A percentile compares a stretch with the other conserved stretches of the same genome.
Conservation (phyloP, 2,888 invertebrate genomes). For the Tetheella fluctuosa region DNA sequence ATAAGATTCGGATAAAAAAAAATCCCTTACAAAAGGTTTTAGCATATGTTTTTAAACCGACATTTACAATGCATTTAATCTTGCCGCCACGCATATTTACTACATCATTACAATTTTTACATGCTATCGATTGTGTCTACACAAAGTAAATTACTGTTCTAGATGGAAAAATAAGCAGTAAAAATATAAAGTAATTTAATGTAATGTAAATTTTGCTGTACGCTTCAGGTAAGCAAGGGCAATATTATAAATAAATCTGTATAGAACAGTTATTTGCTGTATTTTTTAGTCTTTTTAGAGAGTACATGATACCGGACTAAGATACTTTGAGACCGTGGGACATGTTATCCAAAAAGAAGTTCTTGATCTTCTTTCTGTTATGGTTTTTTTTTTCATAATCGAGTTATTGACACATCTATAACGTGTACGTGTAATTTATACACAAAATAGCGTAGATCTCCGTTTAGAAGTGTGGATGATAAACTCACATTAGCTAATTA, state of each 20-base stretch:
- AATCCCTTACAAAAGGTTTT: background rate
- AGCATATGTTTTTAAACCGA: background rate
- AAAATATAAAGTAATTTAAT: background rate
- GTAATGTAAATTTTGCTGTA: background rate
- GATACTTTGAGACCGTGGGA: background rate
- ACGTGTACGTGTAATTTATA: slow-evolving; percentile 8
- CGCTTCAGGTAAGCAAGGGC: background rate
- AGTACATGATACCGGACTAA: slow-evolving; percentile 10
- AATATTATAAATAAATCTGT: slow-evolving; percentile 10
- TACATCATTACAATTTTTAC: background rate
- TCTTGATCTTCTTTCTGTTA: background rate
- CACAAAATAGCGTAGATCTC: slow-evolving; percentile 23
- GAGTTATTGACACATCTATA: background rate
- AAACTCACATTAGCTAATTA: slow-evolving; percentile 59
- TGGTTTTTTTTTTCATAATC: background rate
- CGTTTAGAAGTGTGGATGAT: slow-evolving; percentile 43
- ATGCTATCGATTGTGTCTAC: slow-evolving; percentile 9
- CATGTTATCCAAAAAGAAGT: too few relatives aligned
- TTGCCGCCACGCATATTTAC: too few relatives aligned
- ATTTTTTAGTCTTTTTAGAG: background rate
- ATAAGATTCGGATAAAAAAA: too few relatives aligned
- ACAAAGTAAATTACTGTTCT: slow-evolving; percentile 37
- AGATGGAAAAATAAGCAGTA: slow-evolving; percentile 14
- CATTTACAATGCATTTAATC: background rate
- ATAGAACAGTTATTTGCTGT: slow-evolving; percentile 32